phyloP scores from a whole-genome alignment of 2,888 invertebrate species.

The Liodrosophila aerea region DNA sequence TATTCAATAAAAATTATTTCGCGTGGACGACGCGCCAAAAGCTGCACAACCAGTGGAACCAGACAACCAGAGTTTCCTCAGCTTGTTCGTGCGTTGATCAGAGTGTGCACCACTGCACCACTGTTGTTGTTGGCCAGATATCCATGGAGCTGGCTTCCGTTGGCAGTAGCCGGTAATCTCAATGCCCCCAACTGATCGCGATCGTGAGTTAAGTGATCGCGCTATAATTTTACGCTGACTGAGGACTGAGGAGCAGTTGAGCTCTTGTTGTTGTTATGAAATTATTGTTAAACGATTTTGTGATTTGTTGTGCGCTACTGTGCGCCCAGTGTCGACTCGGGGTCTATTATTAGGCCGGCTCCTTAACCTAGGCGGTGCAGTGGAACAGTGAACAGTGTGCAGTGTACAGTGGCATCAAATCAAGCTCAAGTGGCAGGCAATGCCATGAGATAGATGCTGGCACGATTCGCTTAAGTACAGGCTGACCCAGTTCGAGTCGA shows the following conservation, averaged over 20 bases:
- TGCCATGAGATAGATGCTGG: conserved; percentile 57
- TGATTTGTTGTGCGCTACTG: conserved; percentile 76
- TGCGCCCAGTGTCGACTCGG: conserved; percentile 45
- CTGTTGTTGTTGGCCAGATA: conserved; percentile 42
- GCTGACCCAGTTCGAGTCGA: conserved; percentile 65
- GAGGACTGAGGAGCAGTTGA: conserved; percentile 26
- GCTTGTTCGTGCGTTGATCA: conserved; percentile 59
- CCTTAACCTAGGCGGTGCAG: conserved; percentile 51
- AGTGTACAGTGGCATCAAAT: conserved; percentile 23
- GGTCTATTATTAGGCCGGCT: conserved; percentile 60
- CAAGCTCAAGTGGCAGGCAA: conserved; percentile 67
- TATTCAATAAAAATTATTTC: conserved; percentile 82
- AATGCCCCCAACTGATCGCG: conserved; percentile 81
- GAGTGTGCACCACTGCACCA: conserved; percentile 23
- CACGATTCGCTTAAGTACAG: conserved; percentile 76
- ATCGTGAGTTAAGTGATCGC: conserved; percentile 83
- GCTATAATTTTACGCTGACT: conserved; percentile 81
- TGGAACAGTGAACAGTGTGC: conserved; percentile 3
- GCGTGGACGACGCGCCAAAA: conserved; percentile 55
- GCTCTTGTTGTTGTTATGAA: conserved; percentile 60
- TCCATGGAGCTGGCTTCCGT: conserved; percentile 64
- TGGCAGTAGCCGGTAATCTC: conserved; percentile 77
- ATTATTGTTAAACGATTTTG: conserved; percentile 79
- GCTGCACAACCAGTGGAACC: conserved; percentile 21
- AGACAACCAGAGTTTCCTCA: conserved; percentile 11